phyloP scores from a whole-genome alignment of 2,113 vertebrate species.

The Esox niger region DNA sequence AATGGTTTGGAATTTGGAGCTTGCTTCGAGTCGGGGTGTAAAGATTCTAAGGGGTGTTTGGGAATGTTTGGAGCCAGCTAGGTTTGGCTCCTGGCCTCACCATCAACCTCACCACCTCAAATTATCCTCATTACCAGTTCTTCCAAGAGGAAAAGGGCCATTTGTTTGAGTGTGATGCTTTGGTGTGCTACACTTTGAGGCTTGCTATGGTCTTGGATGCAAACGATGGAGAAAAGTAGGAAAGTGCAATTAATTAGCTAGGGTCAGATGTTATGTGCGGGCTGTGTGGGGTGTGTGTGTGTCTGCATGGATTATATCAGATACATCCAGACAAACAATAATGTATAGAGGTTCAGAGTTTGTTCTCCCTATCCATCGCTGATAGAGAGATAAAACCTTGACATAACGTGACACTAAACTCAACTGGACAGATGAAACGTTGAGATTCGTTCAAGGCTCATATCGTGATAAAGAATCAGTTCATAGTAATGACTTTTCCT shows the following conservation, averaged over 20 bases:
- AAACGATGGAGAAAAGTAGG: conserved; percentile 52
- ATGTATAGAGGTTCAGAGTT: conserved; percentile 39
- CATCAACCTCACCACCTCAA: conserved; percentile 65
- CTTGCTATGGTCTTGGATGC: conserved; percentile 39
- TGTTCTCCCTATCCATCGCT: conserved; percentile 42
- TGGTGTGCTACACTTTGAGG: conserved; percentile 18
- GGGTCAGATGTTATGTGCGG: conserved; percentile 43
- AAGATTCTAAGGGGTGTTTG: conserved; percentile 1
- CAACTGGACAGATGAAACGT: no score
- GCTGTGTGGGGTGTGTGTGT: neutral
- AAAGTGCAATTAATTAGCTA: conserved; percentile 51
- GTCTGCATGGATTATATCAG: conserved; percentile 29
- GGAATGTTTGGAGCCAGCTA: conserved; percentile 55
- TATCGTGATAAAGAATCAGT: neutral
- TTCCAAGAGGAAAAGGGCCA: conserved; percentile 24
- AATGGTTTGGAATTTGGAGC: conserved; percentile 57
- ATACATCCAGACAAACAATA: conserved; percentile 9
- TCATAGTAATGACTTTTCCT: neutral
- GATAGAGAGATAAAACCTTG: conserved; percentile 26
- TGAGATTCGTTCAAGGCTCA: no score
- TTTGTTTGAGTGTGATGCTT: conserved; percentile 51
- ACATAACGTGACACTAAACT: conserved; percentile 16
- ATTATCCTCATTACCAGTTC: conserved; percentile 70
- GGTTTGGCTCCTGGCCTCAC: conserved; percentile 57
- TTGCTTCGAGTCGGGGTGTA: conserved; percentile 44